phyloP scores from a whole-genome alignment of 2,797 vertebrate genomes.

The Discoglossus pictus region DNA sequence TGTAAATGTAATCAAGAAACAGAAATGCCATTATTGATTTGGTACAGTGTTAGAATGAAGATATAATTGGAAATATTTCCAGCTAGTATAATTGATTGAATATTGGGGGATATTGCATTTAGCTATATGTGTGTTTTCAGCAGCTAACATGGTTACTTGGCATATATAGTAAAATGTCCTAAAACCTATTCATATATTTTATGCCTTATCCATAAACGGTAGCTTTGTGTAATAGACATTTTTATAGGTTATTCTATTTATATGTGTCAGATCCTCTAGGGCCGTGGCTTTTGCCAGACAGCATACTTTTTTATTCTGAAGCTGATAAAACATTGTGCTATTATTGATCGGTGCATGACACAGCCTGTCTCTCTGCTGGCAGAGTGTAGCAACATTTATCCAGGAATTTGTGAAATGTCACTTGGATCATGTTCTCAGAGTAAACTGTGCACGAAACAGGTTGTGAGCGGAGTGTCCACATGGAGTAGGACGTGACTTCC shows the following conservation, averaged over 20 bases:
- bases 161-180: slow-evolving; percentile 41
- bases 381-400: slow-evolving; percentile 83
- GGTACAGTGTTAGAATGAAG: no score
- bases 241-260: slow-evolving; percentile 65
- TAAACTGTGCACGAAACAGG: slow-evolving; percentile 73
- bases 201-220: slow-evolving; percentile 55
- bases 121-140: no score
- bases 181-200: slow-evolving; percentile 47
- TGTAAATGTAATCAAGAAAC: no score
- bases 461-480: slow-evolving; percentile 67
- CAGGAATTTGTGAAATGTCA: slow-evolving; percentile 87
- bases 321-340: slow-evolving; percentile 72
- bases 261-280: slow-evolving; percentile 73
- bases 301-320: slow-evolving; percentile 74
- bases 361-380: slow-evolving; percentile 71
- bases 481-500: slow-evolving; percentile 71
- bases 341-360: slow-evolving; percentile 82
- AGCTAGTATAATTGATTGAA: no score
- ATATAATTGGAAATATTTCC: no score
- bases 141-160: slow-evolving; percentile 43
- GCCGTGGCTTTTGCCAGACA: slow-evolving; percentile 74
- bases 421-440: slow-evolving; percentile 78
- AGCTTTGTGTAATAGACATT: slow-evolving; percentile 59
- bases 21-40: no score
- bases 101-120: no score